Base-by-base conservation (phyloP, 2,797 vertebrate genomes). In the Coreius guichenoti region DNA sequence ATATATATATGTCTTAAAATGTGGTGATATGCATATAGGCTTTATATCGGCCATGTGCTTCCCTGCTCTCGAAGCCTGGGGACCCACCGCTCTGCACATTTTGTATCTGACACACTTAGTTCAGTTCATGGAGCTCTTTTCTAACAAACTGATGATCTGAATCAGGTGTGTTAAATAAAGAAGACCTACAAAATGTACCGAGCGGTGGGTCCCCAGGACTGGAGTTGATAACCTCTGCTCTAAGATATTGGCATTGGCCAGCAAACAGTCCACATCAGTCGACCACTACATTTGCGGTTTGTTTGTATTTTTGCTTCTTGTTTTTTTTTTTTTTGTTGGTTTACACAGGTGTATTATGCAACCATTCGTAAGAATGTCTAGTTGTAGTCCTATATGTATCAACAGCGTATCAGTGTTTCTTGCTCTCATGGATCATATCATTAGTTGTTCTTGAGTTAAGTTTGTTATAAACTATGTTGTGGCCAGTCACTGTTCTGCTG, bases 391-490 rank as follows among this genome's bases (percentile, higher is more conserved):
- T 79, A 13, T 29, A 19, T 31, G 36, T 79, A 45, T 61, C 36
- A 78, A 29, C 54, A 63, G 21, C 9, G 1, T 82, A 3, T 82
- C 26, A 47, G 13, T 74, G 70, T 82, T 54, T 56, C 47, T 39
- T 1, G 3, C 29, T 63, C 8, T 73, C 11, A 13, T 45, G 51
- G 49, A 31, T 49, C 13, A 4, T 83, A 17, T 49, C 3, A 5
- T 61, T 82, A 73, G 31, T 33, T 80, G n/a, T 43, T 70, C 14
- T 81, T 81, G 49, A 75, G 19, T 61, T 81, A 11, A 56, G 67
- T 54, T 23, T 67, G 49, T 76, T 76, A 61, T 33, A 33, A 67
- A 67, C 14, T 67, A 51, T 56, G 23, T 77, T 39, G 33, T 82
- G 19, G 19, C 39, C 36, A 61, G 39, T 73, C 80, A 61, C 36